These are phyloP conservation scores for Pseudochirops cupreus DNA, from an alignment of 2,797 vertebrate species.

Conservation along the genomic window DNA sequence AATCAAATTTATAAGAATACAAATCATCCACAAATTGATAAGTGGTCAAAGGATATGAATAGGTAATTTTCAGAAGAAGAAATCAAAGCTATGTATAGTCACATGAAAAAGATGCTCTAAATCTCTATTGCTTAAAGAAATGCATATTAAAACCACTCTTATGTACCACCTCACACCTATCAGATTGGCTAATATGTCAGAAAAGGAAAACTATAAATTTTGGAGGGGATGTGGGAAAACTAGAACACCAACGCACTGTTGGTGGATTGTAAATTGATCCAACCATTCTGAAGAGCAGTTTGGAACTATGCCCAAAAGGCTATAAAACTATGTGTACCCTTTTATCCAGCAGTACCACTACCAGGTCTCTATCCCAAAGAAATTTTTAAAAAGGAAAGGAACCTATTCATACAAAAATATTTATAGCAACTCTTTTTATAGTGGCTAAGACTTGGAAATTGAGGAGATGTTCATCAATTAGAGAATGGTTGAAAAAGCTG, in stretches of 20 bases:
- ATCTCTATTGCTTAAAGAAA: neutral
- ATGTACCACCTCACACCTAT: neutral
- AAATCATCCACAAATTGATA: neutral
- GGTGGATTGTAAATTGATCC: neutral
- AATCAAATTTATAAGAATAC: neutral
- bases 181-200: neutral
- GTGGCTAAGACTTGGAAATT: neutral
- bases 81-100: neutral
- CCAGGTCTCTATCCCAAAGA: neutral
- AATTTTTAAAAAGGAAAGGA: neutral
- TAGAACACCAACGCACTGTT: neutral
- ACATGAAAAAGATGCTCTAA: neutral
- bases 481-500: neutral
- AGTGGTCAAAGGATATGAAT: neutral
- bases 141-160: neutral
- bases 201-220: neutral
- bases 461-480: neutral
- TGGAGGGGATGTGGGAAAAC: neutral
- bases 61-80: neutral
- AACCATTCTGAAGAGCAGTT: neutral
- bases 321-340: neutral
- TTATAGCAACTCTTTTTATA: neutral
- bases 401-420: neutral
- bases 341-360: neutral
- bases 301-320: neutral